These are phyloP conservation scores for Apostichopus californicus DNA, from an alignment of 35 echinoderm and acorn worm species.

Conservation along the genomic window DNA sequence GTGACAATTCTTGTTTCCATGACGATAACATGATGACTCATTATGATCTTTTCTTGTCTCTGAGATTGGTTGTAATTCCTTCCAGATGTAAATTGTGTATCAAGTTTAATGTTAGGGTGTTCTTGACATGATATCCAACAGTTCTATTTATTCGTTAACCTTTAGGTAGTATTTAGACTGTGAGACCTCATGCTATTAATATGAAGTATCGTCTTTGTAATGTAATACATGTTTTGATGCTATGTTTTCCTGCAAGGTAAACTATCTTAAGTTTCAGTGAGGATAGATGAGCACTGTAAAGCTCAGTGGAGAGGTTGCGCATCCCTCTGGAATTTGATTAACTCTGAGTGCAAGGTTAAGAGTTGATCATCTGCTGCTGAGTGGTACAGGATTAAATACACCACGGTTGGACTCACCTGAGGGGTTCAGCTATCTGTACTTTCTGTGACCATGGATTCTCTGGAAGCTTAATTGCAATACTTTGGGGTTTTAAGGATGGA, in stretches of 20 bases:
- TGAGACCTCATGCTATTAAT: neutral
- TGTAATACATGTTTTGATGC: too few relatives aligned
- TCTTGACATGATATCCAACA: slow-evolving; percentile 6
- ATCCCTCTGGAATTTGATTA: neutral
- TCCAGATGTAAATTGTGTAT: neutral
- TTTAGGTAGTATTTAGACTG: neutral
- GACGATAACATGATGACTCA: slow-evolving; percentile 1
- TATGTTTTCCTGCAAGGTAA: too few relatives aligned
- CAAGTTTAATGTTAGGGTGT: neutral
- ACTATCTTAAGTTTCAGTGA: too few relatives aligned
- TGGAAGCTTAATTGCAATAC: neutral
- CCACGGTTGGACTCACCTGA: neutral
- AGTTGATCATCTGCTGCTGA: neutral
- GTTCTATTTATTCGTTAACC: neutral
- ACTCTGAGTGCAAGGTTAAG: neutral
- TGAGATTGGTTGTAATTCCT: neutral
- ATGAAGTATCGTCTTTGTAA: neutral
- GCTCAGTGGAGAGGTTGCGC: too few relatives aligned
- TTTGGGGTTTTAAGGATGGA: neutral
- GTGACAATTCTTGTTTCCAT: neutral
- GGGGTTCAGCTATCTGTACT: neutral
- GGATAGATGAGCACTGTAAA: too few relatives aligned
- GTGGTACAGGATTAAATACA: neutral
- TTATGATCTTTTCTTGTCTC: neutral
- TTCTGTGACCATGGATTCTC: neutral